Conservation (phyloP, 2,113 vertebrate genomes). For the Lynx canadensis region DNA sequence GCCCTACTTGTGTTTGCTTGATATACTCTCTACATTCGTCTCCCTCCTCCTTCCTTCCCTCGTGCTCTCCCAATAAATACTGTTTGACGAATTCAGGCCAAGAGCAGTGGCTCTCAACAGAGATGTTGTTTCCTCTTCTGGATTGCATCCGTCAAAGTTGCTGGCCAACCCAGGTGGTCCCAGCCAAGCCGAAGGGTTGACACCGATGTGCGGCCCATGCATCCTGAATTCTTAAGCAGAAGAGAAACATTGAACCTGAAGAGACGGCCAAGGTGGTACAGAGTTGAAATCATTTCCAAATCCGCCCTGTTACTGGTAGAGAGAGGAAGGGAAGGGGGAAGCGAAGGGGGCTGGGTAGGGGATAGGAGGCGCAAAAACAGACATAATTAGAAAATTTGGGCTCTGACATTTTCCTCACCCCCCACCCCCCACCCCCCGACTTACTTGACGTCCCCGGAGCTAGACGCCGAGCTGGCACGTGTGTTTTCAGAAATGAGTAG, state of each 20-base stretch:
- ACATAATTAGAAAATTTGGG: not conserved
- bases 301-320: not conserved
- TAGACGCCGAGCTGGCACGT: not conserved
- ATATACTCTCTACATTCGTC: not conserved
- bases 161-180: not conserved
- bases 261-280: not conserved
- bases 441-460: not conserved
- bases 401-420: not conserved
- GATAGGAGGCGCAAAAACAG: not conserved
- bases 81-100: slow-evolving; percentile 36
- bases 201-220: rapidly evolving
- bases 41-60: not conserved
- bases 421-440: not conserved
- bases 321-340: not conserved
- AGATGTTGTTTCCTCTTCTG: slow-evolving; percentile 4
- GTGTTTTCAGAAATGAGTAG: not conserved
- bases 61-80: slow-evolving; percentile 55
- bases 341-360: rapidly evolving
- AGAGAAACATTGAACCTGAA: rapidly evolving
- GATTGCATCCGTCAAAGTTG: not conserved
- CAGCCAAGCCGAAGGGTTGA: not conserved
- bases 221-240: not conserved
- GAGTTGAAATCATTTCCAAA: not conserved
- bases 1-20: not conserved
- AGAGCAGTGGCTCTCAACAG: slow-evolving; percentile 50